Evolutionary conservation across 2,888 invertebrate genomes (phyloP).

Genomic region (Hydriomena furcata): DNA sequence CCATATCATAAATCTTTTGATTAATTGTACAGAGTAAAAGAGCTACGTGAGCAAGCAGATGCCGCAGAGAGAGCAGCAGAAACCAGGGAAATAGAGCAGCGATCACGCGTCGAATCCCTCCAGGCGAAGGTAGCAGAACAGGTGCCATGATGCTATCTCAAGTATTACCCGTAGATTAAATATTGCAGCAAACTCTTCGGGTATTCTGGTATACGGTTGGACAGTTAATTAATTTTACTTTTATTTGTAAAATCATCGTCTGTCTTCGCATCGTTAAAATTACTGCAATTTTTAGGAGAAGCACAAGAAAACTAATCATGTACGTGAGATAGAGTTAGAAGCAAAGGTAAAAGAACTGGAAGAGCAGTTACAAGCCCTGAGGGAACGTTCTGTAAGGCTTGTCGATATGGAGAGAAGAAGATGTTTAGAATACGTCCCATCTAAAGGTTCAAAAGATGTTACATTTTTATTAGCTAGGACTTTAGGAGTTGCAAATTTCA

Average conservation of each 20-base stretch:
- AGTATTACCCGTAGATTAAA: slow-evolving; percentile 24
- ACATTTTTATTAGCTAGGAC: too few species aligned
- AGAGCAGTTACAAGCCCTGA: slow-evolving; percentile 48
- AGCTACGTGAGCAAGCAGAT: slow-evolving; percentile 61
- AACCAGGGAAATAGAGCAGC: slow-evolving; percentile 46
- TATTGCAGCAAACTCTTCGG: not conserved
- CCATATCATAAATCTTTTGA: not conserved
- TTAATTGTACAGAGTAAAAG: slow-evolving; percentile 58
- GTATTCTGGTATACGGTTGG: slow-evolving; percentile 1
- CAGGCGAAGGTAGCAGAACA: slow-evolving; percentile 69
- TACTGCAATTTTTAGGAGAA: slow-evolving; percentile 51
- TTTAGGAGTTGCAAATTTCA: too few species aligned
- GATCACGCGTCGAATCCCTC: slow-evolving; percentile 51
- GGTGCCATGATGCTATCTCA: slow-evolving; percentile 51
- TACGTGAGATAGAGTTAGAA: slow-evolving; percentile 51
- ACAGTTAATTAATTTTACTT: not conserved
- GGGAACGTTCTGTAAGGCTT: slow-evolving; percentile 59
- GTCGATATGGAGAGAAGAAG: slow-evolving; percentile 61
- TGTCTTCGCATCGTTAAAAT: not conserved
- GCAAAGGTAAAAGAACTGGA: slow-evolving; percentile 57
- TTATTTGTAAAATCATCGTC: not conserved
- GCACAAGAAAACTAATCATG: slow-evolving; percentile 43
- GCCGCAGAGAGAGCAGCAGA: slow-evolving; percentile 48
- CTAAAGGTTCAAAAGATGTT: slow-evolving; percentile 54
- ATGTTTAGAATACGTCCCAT: slow-evolving; percentile 65